Evolutionary conservation across 2,888 invertebrate genomes (phyloP), one percentile per base, ranked within the genome.

Genomic region (Myopa tessellatipennis): DNA sequence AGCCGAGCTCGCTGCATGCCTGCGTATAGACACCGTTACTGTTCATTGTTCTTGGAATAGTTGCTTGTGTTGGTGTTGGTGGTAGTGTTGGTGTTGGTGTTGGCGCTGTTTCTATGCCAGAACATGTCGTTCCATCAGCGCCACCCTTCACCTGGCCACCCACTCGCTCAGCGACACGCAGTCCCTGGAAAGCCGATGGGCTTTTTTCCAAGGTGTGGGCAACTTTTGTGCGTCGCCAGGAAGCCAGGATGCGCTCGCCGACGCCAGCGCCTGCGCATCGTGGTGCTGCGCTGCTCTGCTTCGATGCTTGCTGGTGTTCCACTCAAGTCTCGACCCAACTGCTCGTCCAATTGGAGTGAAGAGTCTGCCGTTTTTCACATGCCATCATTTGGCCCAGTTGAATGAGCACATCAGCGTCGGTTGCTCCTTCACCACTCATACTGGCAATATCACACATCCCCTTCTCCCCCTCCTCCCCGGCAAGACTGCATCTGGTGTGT

Each of bases 1-100:
- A 78, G 79, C 77, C 81, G 74, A 78, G 79, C 72, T 78, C 78
- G 78, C 81, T 61, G 18, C 81, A 82, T 83, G 82, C 82, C 82
- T 81, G 80, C 82, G 80, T 83, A 85, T 83, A 84, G 81, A 45
- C 45, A 45, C 10, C 45, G 45, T 45, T 10, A 10, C 6, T 82
- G 83, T 83, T 83, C 82, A 83, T 84, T 83, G 82, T 83, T 45
- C 83, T 85, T 87, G 87, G 86, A 86, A 86, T 84, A 10, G 45
- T 45, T 45, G 45, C 45, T n/a, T n/a, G 5, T 36, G 10, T 3
- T 52, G 52, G 2, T 26, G 26, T 2, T 26, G 1, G 26, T 26
- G 26, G 1, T 26, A 2, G 26, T 45, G 45, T 45, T 45, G 45
- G 45, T 45, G 45, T 45, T 45, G 45, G 45, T 45, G 45, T 45